These are phyloP conservation scores for Amphipoea lucens DNA, from an alignment of 2,888 invertebrate species.

Conservation along the genomic window DNA sequence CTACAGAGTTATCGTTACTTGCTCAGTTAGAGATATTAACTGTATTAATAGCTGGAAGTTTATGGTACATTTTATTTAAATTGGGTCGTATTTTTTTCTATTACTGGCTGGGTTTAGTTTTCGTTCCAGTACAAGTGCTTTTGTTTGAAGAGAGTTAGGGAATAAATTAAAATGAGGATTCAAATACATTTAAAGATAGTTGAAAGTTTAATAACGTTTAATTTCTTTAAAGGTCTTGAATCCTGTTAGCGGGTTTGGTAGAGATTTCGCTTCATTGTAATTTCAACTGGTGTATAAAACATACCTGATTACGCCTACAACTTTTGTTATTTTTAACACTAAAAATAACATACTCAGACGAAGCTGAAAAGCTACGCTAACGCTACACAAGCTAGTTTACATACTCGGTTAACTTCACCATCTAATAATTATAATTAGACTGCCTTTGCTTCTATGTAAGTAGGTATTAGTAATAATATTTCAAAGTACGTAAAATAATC, in stretches of 20 bases:
- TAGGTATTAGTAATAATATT: not conserved
- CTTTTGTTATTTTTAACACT: too few relatives aligned
- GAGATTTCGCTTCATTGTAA: constrained; percentile 1
- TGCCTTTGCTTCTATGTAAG: not conserved
- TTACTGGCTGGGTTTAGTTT: not conserved
- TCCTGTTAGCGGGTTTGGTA: not conserved
- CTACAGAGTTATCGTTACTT: not conserved
- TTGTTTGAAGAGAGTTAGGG: constrained; percentile 1
- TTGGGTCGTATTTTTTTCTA: not conserved
- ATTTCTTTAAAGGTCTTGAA: not conserved
- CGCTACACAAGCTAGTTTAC: not conserved
- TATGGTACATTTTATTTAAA: constrained; percentile 11
- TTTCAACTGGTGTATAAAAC: constrained; percentile 9
- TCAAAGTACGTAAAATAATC: not conserved
- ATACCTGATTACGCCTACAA: too few relatives aligned
- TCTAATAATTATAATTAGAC: not conserved
- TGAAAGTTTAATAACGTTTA: not conserved
- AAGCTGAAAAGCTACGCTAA: not conserved
- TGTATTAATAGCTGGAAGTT: constrained; percentile 23
- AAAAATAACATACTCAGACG: not conserved
- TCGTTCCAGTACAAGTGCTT: constrained; percentile 2
- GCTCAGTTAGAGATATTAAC: not conserved
- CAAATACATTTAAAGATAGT: not conserved
- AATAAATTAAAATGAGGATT: not conserved
- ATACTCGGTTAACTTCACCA: not conserved